Percentiles rank a stretch among this genome's conserved stretches.
phyloP scores from a whole-genome alignment of 1,140 invertebrate genomes.

The Bombus cullumanus region DNA sequence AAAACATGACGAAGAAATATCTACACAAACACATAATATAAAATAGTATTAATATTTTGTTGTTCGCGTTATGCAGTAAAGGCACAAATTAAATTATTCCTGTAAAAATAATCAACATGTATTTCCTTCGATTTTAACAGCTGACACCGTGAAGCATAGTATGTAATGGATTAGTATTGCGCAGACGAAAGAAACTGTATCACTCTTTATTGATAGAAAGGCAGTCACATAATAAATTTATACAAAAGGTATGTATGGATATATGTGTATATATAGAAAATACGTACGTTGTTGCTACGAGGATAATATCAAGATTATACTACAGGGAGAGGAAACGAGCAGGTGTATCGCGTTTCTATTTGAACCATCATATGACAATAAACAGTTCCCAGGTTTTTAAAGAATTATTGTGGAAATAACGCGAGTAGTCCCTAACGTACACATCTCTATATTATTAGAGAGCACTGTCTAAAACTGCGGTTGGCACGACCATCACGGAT shows the following conservation, averaged over 20 bases:
- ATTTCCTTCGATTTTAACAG: background rate
- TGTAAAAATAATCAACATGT: slow-evolving; percentile 1
- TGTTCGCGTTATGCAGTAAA: background rate
- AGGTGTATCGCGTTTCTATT: slow-evolving; percentile 24
- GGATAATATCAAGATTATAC: slow-evolving; percentile 45
- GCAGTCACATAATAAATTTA: slow-evolving; percentile 57
- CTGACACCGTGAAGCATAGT: background rate
- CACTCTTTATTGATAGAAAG: slow-evolving; percentile 61
- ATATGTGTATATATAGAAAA: slow-evolving; percentile 31
- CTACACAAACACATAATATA: background rate
- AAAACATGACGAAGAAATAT: background rate
- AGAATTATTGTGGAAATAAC: background rate
- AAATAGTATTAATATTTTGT: background rate
- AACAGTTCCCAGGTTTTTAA: slow-evolving; percentile 22
- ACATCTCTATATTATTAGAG: slow-evolving; percentile 49
- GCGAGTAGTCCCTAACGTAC: slow-evolving; percentile 23
- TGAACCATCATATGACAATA: background rate
- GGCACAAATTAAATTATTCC: slow-evolving; percentile 1
- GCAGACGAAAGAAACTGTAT: slow-evolving; percentile 29
- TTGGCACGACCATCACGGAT: slow-evolving; percentile 39
- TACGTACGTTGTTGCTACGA: slow-evolving; percentile 47
- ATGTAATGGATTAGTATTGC: background rate
- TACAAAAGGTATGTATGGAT: slow-evolving; percentile 50
- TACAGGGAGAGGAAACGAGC: slow-evolving; percentile 33
- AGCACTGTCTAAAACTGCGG: slow-evolving; percentile 37